Conservation (phyloP, 1,140 invertebrate genomes). For the Danaus melanippus region DNA sequence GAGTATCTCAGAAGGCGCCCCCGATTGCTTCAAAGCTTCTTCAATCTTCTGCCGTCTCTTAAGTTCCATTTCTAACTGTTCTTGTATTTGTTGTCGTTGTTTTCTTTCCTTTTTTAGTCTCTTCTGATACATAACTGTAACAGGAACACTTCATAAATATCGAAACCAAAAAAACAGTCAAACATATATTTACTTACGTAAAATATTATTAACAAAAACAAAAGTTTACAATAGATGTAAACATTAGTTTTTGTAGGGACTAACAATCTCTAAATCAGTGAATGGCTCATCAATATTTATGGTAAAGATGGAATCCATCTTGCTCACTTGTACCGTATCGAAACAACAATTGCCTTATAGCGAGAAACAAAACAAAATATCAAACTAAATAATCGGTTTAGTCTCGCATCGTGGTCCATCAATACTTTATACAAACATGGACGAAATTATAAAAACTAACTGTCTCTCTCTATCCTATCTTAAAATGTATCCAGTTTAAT, state of each 20-base stretch:
- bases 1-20: conserved; percentile 82
- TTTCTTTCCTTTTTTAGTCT: conserved; percentile 89
- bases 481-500: too few species aligned
- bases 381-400: conserved; percentile 39
- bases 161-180: too few species aligned
- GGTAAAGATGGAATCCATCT: conserved; percentile 10
- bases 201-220: too few species aligned
- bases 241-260: too few species aligned
- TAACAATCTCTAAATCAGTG: not conserved
- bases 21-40: conserved; percentile 84
- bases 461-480: too few species aligned
- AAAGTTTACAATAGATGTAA: too few species aligned
- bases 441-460: too few species aligned
- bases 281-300: conserved; percentile 20
- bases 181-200: too few species aligned
- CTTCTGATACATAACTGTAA: conserved; percentile 88
- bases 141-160: conserved; percentile 36
- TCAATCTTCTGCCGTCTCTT: conserved; percentile 84
- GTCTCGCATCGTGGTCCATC: conserved; percentile 32
- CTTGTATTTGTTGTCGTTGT: conserved; percentile 84
- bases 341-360: conserved; percentile 41
- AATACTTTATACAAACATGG: too few species aligned
- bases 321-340: conserved; percentile 32
- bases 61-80: conserved; percentile 85
- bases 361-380: conserved; percentile 35